Evolutionary conservation across 1,140 invertebrate genomes (phyloP).

Genomic region (Nebria ingens): DNA sequence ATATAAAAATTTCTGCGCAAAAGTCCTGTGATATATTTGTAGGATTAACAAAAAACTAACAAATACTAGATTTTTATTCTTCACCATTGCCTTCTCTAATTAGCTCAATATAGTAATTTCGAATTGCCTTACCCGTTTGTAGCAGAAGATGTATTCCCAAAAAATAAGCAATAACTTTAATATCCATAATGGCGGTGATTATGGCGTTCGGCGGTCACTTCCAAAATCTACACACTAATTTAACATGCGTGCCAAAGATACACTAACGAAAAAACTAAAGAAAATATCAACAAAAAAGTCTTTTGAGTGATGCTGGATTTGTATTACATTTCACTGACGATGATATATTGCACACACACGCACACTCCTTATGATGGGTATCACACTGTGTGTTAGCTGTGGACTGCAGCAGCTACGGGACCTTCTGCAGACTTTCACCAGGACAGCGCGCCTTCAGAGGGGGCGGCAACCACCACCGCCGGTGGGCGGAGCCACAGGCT

Average conservation of each 20-base stretch:
- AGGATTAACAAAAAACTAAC: no score
- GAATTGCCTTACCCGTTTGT: no score
- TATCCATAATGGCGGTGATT: conserved; percentile 7
- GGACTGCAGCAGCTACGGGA: background rate
- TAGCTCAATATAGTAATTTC: no score
- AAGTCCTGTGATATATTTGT: no score
- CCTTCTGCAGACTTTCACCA: conserved; percentile 4
- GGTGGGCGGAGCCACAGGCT: background rate
- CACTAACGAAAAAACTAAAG: background rate
- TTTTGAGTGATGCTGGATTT: background rate
- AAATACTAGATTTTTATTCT: no score
- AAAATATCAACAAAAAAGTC: background rate
- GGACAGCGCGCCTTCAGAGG: background rate
- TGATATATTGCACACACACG: background rate
- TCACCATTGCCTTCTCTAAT: no score
- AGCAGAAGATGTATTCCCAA: background rate
- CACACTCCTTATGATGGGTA: background rate
- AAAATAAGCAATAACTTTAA: background rate
- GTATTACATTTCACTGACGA: background rate
- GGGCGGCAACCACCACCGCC: background rate
- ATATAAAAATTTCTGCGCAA: no score
- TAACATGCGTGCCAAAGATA: background rate
- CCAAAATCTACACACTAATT: background rate
- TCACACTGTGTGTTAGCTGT: background rate
- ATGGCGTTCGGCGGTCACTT: background rate